Conservation (phyloP, 2,888 invertebrate genomes). For the Neoitamus cyanurus region DNA sequence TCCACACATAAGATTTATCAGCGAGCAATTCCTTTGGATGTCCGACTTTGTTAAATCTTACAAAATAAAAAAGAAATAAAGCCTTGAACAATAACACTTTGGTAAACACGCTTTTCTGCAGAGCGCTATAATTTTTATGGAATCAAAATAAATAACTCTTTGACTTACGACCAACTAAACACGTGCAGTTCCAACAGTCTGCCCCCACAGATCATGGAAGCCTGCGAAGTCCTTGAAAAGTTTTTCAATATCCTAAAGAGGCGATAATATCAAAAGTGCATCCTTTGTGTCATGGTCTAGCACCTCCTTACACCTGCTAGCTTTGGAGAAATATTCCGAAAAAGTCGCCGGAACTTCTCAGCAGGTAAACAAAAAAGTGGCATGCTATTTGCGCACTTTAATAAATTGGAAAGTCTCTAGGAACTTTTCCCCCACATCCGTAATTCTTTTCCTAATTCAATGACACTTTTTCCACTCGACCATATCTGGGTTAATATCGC, state of each 20-base stretch:
- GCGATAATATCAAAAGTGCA: constrained; percentile 4
- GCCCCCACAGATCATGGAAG: not conserved
- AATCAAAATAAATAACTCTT: not conserved
- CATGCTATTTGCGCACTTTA: not conserved
- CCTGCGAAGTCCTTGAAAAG: not conserved
- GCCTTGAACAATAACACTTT: no score
- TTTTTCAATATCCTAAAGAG: constrained; percentile 35
- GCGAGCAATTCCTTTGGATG: no score
- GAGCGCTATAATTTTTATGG: not conserved
- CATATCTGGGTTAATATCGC: not conserved
- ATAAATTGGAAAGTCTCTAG: not conserved
- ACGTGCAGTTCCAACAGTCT: not conserved
- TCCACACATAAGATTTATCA: no score
- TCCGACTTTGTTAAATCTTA: no score
- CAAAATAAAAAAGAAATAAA: no score
- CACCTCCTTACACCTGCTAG: not conserved
- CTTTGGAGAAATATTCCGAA: not conserved
- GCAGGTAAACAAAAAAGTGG: not conserved
- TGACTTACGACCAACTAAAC: not conserved
- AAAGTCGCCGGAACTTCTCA: not conserved
- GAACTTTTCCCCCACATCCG: not conserved
- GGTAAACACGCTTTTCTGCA: not conserved
- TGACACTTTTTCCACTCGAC: not conserved
- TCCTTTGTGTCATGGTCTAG: not conserved
- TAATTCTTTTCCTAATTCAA: not conserved